Base-by-base conservation (phyloP, 2,888 invertebrate species). In the Aporophyla lueneburgensis region DNA sequence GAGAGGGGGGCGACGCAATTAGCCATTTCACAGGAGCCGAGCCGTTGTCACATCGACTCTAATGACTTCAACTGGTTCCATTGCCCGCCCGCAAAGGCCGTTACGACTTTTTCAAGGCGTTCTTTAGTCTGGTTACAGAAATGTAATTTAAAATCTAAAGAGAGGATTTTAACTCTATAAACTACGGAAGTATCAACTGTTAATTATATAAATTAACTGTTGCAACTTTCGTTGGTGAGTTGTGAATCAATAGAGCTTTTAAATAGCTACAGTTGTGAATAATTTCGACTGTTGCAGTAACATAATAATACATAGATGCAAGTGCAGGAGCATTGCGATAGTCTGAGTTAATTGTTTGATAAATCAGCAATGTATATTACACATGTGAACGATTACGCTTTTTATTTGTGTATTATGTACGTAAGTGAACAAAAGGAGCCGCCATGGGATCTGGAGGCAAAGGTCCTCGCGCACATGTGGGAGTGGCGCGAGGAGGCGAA, bases 41-140 rank as follows among this genome's bases (percentile, higher is more conserved):
- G 75, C 86, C 88, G 89, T 91, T 91, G 91, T 90, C 91, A 90
- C 89, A 89, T 80, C 83, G 82, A 78, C 87, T 86, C 86, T 90
- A 92, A 91, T 88, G 89, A 89, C 90, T 88, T 87, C 84, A 84
- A 84, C 86, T 83, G 87, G 83, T 85, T 86, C 66, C 79, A 83
- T 73, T 85, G 83, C 76, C 53, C 67, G 78, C 78, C 76, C 76
- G 81, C 84, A 89, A 88, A 88, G 87, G 84, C 76, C 66, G 67
- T 70, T 83, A 85, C 65, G 73, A 80, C 77, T 86, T 89, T 89
- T 86, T 86, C 79, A 82, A 78, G 78, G 78, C 65, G 67, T 74
- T 80, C 75, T 83, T 79, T 71, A 81, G 75, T 81, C 66, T 49
- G 40, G 71, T 62, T 80, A 83, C 84, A 74, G 73, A 80, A 80